Percentiles rank a stretch among this genome's conserved stretches.
These are phyloP conservation scores for Falcunculus frontatus DNA, from an alignment of 2,113 vertebrate species.

Conservation along the genomic window DNA sequence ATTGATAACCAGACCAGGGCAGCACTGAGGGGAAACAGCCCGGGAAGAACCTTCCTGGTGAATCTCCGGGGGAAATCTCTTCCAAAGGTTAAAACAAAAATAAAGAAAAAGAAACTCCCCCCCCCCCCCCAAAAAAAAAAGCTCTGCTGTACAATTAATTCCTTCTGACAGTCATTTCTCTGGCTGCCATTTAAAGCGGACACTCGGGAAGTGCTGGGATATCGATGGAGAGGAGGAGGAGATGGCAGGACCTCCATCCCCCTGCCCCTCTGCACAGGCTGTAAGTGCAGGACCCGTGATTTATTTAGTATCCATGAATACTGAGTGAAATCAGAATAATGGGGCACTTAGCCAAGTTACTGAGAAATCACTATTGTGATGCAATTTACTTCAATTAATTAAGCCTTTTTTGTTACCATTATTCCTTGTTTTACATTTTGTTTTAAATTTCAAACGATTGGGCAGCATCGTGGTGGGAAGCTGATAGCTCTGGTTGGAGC, in stretches of 20 bases:
- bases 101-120: accelerated
- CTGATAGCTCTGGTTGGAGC: background rate
- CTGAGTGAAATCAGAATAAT: slow-evolving; percentile 64
- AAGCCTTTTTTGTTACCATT: slow-evolving; percentile 64
- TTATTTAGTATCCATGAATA: slow-evolving; percentile 61
- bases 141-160: background rate
- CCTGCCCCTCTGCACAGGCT: slow-evolving; percentile 13
- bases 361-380: slow-evolving; percentile 69
- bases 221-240: background rate
- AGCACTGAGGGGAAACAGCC: background rate
- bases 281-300: slow-evolving; percentile 18
- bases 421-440: slow-evolving; percentile 69
- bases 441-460: slow-evolving; percentile 58
- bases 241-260: slow-evolving; percentile 32
- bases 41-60: background rate
- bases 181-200: background rate
- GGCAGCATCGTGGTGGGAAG: slow-evolving; percentile 1
- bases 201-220: background rate
- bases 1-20: slow-evolving; percentile 10
- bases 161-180: background rate
- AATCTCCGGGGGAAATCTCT: background rate
- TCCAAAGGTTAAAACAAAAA: background rate
- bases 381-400: slow-evolving; percentile 67
- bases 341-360: slow-evolving; percentile 64
- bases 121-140: no score